phyloP scores from a whole-genome alignment of 2,113 vertebrate genomes.

The Gallinago jamesoni region DNA sequence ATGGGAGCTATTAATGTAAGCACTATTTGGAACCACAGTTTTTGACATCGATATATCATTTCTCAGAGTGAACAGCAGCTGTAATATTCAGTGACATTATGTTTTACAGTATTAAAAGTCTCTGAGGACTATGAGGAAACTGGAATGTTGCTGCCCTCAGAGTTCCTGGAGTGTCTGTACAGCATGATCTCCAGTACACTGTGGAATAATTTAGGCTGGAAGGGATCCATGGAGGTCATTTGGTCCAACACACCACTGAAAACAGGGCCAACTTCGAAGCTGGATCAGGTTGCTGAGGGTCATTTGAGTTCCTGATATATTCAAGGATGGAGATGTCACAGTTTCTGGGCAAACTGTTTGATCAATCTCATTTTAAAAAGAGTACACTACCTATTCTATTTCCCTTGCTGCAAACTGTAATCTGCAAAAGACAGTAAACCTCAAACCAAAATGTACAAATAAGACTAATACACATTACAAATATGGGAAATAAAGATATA shows the following conservation, averaged over 20 bases:
- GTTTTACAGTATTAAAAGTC: neutral
- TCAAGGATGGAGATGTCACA: neutral
- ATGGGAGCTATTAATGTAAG: neutral
- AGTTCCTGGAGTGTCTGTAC: neutral
- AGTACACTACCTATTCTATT: neutral
- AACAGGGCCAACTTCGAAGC: neutral
- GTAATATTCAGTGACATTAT: neutral
- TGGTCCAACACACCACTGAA: constrained; percentile 1
- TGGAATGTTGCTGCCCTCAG: neutral
- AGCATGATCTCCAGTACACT: neutral
- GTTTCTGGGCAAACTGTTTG: neutral
- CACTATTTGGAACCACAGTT: neutral
- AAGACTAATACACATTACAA: neutral
- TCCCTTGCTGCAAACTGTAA: neutral
- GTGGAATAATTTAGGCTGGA: constrained; percentile 14
- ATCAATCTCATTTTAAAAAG: neutral
- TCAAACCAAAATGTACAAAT: neutral
- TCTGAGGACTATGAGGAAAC: neutral
- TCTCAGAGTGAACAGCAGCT: neutral
- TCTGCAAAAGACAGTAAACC: neutral
- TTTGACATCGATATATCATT: neutral
- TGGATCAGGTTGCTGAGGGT: constrained; percentile 20
- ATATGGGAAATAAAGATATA: neutral
- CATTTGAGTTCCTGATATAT: neutral
- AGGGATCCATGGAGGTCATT: constrained; percentile 23